Base-by-base conservation (phyloP, 2,113 vertebrate genomes). In the Indicator indicator region DNA sequence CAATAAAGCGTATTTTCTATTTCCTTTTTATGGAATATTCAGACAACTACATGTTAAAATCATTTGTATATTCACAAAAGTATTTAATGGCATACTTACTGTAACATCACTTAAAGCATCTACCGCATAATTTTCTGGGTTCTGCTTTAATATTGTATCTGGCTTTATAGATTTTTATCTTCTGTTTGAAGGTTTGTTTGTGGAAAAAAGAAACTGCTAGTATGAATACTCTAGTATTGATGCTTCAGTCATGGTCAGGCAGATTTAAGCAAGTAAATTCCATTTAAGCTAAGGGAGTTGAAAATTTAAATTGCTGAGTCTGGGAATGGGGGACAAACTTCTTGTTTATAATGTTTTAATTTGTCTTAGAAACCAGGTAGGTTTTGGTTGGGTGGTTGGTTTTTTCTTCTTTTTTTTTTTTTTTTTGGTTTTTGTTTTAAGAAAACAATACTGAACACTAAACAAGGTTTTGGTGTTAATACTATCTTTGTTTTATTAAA, bases 401-500 rank as follows among this genome's bases (percentile, higher is more conserved):
- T 24, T 65, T 38, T 18, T 58, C 23, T 56, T 24, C 40, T 64
- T 44, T 44, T 44, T 44, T 44, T 55, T 56, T 17, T 9, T 21
- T 65, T 33, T 19, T 17, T 33, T 12, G 9, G 11, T 28, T 65
- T 24, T 21, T 46, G 52, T n/a, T 33, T 19, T 2, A 7, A 30
- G 6, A 63, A 59, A 69, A 83, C 24, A 73, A 81, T 71, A 62
- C 3, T 44, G 18, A 84, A 23, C 16, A 68, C 63, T 71, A 80
- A 95, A 88, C 69, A 76, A 14, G 3, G 75, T 76, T 46, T 72
- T 83, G 13, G 36, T 86, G 17, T 46, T 81, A 42, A 76, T 93
- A 69, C 50, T 82, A 69, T 88, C 83, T n/a, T 44, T 77, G 40
- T 82, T 94, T 93, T 74, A 83, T 89, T 94, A 89, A 89, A 96